A percentile compares a stretch with the other conserved stretches of the same genome.
Conservation (phyloP, 2,113 vertebrate species). For the Apodemus speciosus region DNA sequence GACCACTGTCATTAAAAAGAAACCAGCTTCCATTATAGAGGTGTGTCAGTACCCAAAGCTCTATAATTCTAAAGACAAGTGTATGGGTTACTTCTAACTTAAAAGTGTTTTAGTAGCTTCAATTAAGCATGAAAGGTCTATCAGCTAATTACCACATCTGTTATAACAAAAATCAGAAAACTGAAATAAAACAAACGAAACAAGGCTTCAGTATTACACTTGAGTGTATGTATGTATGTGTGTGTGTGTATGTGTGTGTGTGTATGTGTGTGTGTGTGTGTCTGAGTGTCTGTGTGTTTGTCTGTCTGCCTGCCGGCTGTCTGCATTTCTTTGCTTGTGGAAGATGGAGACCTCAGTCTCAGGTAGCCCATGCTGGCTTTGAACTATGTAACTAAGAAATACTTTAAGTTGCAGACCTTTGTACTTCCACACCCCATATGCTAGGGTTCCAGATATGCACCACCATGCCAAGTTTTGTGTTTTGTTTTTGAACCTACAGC, state of each 20-base stretch:
- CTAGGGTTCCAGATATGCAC: background rate
- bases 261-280: background rate
- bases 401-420: background rate
- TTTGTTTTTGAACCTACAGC: background rate
- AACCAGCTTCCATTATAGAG: slow-evolving; percentile 10
- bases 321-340: background rate
- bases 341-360: background rate
- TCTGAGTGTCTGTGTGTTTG: background rate
- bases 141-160: background rate
- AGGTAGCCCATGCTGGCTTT: background rate
- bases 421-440: background rate
- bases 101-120: slow-evolving; percentile 41
- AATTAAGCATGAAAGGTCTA: slow-evolving; percentile 30
- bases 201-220: background rate
- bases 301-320: no score
- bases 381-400: background rate
- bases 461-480: background rate
- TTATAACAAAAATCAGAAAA: background rate
- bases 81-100: slow-evolving; percentile 3
- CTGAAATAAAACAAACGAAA: background rate
- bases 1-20: background rate
- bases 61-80: background rate
- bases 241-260: no score
- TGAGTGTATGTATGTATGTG: no score
- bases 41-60: background rate